Percentiles rank a stretch among this genome's conserved stretches.
Conservation (phyloP, 2,113 vertebrate species). For the Hippocampus guttulatus region DNA sequence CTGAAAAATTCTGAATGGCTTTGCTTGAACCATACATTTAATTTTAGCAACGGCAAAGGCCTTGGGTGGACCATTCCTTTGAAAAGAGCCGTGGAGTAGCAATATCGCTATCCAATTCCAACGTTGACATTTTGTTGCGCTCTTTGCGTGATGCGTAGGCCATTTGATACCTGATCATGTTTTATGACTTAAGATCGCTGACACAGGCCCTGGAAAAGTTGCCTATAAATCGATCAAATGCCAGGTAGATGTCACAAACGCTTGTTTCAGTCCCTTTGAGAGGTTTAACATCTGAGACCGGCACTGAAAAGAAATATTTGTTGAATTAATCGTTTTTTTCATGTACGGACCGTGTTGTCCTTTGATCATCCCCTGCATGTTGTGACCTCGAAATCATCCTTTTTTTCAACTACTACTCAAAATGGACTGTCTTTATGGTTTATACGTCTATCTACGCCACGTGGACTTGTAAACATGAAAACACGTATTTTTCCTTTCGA, state of each 20-base stretch:
- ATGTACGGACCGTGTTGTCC: not conserved
- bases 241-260: too few relatives aligned
- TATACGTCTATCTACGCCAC: conserved; percentile 7
- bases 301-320: too few relatives aligned
- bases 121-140: not conserved
- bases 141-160: not conserved
- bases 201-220: too few relatives aligned
- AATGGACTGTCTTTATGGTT: not conserved
- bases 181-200: too few relatives aligned
- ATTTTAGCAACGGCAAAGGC: not conserved
- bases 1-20: not conserved
- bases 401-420: not conserved
- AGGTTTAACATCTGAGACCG: too few relatives aligned
- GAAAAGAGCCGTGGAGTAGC: not conserved
- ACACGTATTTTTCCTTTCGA: conserved; percentile 33
- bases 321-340: too few relatives aligned
- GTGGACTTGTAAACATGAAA: conserved; percentile 48
- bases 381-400: not conserved
- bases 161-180: not conserved
- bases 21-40: not conserved
- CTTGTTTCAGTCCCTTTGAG: too few relatives aligned
- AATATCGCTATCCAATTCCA: not conserved
- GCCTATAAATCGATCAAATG: too few relatives aligned
- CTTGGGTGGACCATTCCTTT: not conserved
- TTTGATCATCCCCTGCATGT: not conserved